Evolutionary conservation across 2,797 vertebrate genomes (phyloP).

Genomic region (Choloepus didactylus): DNA sequence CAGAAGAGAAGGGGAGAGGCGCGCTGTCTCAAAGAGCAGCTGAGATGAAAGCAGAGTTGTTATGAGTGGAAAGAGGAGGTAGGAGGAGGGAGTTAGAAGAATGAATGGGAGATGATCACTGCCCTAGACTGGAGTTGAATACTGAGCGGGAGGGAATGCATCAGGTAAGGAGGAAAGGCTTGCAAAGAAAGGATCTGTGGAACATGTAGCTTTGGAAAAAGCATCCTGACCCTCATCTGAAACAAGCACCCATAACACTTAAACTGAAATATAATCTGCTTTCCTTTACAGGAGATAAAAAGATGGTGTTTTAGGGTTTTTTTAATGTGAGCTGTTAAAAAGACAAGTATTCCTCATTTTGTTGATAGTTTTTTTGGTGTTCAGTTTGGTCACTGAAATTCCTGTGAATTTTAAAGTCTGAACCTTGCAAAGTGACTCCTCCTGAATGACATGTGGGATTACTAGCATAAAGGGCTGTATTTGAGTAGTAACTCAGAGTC

Average conservation of each 20-base stretch:
- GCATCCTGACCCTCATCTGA: neutral
- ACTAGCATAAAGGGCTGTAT: neutral
- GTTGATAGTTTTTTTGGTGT: neutral
- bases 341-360: neutral
- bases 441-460: neutral
- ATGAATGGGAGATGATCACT: neutral
- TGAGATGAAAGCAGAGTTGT: neutral
- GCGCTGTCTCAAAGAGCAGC: neutral
- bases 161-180: neutral
- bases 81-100: neutral
- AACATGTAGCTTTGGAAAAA: rapidly evolving
- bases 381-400: neutral
- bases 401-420: neutral
- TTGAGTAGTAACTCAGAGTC: rapidly evolving
- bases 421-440: neutral
- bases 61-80: too few species aligned
- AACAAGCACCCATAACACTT: neutral
- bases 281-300: neutral
- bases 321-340: neutral
- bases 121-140: neutral
- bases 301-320: rapidly evolving
- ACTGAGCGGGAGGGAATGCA: rapidly evolving
- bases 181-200: neutral
- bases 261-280: neutral
- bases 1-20: neutral